Evolutionary conservation across 2,888 invertebrate species (phyloP), one percentile per base, ranked within the genome.

Genomic region (Catocala sponsa): DNA sequence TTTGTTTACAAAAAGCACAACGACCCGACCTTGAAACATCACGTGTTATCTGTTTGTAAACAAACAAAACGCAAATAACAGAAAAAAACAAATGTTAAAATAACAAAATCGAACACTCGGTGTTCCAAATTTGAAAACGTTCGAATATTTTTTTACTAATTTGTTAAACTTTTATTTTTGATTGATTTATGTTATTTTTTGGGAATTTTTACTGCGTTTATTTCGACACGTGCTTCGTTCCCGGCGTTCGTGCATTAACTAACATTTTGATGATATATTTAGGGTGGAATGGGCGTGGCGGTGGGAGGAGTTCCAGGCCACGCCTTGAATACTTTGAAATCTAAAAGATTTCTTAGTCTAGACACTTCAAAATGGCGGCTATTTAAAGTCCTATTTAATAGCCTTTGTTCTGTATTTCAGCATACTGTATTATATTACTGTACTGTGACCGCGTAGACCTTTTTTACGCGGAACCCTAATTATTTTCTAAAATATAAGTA

Each of bases 301-400:
- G 41, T 33, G 54, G 79, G 78, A 59, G 79, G 76, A 55, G 57
- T 33, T 44, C 47, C 5, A 44, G 25, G 44, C 73, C 75, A 76
- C 84, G 79, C 84, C 82, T 55, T 6, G 33, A 2, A 25, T 4
- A 25, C 7, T 55, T 41, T 67, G 63, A 63, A 46, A 60, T 78
- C 68, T 82, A 75, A 83, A 82, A 79, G 77, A 81, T 78, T 71
- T 76, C 63, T 33, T 10, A 44, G 84, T 82, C 83, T 84, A 83
- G 83, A 83, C 83, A 1, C 7, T 0, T 0, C 48, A 82, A 78
- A 50, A 82, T 82, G 82, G 82, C 81, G 51, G 69, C 9, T 2
- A 4, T 5, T 15, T 4, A 6, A 35, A 35, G 9, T 42, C n/a
- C 48, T 42, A 48, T 51, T 50, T 38, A 41, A 15, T 46, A 46